Percentiles rank a stretch among this genome's conserved stretches.
Evolutionary conservation across 2,113 vertebrate genomes (phyloP).

Genomic region (Mohoua ochrocephala): DNA sequence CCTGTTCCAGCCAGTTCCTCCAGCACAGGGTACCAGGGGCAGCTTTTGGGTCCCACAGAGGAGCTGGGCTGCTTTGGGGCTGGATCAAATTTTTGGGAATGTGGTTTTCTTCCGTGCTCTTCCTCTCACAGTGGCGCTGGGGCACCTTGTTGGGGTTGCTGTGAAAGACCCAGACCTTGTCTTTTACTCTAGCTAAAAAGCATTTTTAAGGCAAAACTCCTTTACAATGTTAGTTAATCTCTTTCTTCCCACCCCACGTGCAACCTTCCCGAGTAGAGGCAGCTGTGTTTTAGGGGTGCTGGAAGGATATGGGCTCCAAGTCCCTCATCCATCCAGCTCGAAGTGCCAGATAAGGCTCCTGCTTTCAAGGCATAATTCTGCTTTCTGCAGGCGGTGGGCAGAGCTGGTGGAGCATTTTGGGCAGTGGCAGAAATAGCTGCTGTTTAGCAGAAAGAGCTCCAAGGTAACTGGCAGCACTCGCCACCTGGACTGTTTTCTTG

Average conservation of each 20-base stretch:
- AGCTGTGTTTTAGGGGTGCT: background rate
- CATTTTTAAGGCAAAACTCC: background rate
- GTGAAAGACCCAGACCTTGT: background rate
- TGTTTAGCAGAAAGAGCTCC: background rate
- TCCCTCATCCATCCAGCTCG: background rate
- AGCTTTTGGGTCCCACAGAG: background rate
- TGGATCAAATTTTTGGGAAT: background rate
- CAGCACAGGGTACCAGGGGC: background rate
- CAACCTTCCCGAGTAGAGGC: background rate
- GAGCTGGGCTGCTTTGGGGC: background rate
- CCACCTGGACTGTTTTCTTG: slow-evolving; percentile 48
- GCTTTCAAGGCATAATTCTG: slow-evolving; percentile 5
- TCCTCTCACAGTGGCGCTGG: background rate
- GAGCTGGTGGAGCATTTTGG: background rate
- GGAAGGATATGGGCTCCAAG: background rate
- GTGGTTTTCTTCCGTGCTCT: background rate
- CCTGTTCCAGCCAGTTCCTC: background rate
- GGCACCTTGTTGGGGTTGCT: background rate
- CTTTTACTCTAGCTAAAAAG: background rate
- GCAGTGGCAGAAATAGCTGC: slow-evolving; percentile 36
- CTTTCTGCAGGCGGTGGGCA: background rate
- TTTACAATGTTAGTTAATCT: background rate
- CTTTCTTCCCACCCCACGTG: background rate
- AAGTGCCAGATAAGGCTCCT: background rate
- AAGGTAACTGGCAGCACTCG: background rate